phyloP scores from a whole-genome alignment of 2,113 vertebrate species.

The Scartelaos histophorus region DNA sequence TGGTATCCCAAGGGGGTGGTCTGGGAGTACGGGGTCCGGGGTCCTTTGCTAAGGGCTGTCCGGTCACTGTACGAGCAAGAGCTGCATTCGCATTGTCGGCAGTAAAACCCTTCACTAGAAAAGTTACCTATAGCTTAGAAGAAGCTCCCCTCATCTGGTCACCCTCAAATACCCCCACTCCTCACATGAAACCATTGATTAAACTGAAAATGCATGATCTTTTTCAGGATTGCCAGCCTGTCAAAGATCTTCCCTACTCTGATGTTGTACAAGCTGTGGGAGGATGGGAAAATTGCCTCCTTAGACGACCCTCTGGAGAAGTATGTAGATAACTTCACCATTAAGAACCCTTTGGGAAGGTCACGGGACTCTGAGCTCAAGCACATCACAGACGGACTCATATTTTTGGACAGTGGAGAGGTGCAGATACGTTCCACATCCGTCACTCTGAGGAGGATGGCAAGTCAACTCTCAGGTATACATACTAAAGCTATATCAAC shows the following conservation, averaged over 20 bases:
- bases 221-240: constrained; percentile 86
- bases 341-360: constrained; percentile 87
- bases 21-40: too few species aligned
- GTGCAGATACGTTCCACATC: constrained; percentile 76
- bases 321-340: constrained; percentile 84
- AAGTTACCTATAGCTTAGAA: too few species aligned
- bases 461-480: constrained; percentile 83
- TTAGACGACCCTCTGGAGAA: constrained; percentile 90
- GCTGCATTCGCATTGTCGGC: too few species aligned
- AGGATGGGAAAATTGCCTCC: constrained; percentile 86
- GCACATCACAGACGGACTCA: constrained; percentile 76
- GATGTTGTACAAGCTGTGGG: constrained; percentile 93
- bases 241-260: constrained; percentile 93
- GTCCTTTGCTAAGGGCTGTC: too few species aligned
- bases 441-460: constrained; percentile 91
- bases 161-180: neutral
- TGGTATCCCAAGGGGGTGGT: too few species aligned
- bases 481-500: neutral
- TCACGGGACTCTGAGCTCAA: constrained; percentile 75
- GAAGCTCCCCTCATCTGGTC: too few species aligned
- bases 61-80: too few species aligned
- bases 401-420: constrained; percentile 81
- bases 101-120: too few species aligned
- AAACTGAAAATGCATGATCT: neutral
- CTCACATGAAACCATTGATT: neutral